Evolutionary conservation across 2,113 vertebrate species (phyloP), one percentile per base, ranked within the genome.

Genomic region (Muntiacus reevesi): DNA sequence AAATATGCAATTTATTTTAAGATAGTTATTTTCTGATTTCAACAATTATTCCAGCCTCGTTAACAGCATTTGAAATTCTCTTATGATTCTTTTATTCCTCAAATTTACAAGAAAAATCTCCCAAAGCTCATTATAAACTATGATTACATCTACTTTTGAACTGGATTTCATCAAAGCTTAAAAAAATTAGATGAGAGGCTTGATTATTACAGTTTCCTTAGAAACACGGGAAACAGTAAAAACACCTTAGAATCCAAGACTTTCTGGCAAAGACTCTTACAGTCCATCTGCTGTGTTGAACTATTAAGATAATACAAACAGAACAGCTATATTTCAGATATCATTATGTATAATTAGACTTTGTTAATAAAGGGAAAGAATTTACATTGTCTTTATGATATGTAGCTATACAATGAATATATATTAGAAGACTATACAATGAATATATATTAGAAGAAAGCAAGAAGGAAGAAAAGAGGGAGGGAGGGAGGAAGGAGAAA

Each of bases 181-280:
- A 93, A 95, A 95, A 52, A 95, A 95, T 81, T 79, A 89, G 76
- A 86, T 71, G 52, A 97, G 67, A 92, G 50, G 71, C 87, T 95
- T 96, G 64, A 96, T 97, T 95, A 95, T 93, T 95, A 84, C 36
- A 93, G 76, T 97, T 96, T 97, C 50, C 92, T 95, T 96, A 95
- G 92, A 97, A 95, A 95, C 88, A 95, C 0, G 0, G 47, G 36
- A 98, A 97, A 91, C 45, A 97, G 62, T 95, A 96, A 89, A 93
- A 97, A 83, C 82, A 89, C 96, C 93, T 95, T 85, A 92, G 43
- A 90, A 93, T 93, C 64, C 33, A 96, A 96, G 45, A 59, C n/a
- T 28, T 93, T 93, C 86, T 96, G 95, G 92, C 89, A 95, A 92
- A 57, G 45, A 93, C 17, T 83, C 50, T 92, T 82, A 50, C 7